Base-by-base conservation (phyloP, 2,113 vertebrate genomes). In the Aleadryas rufinucha region DNA sequence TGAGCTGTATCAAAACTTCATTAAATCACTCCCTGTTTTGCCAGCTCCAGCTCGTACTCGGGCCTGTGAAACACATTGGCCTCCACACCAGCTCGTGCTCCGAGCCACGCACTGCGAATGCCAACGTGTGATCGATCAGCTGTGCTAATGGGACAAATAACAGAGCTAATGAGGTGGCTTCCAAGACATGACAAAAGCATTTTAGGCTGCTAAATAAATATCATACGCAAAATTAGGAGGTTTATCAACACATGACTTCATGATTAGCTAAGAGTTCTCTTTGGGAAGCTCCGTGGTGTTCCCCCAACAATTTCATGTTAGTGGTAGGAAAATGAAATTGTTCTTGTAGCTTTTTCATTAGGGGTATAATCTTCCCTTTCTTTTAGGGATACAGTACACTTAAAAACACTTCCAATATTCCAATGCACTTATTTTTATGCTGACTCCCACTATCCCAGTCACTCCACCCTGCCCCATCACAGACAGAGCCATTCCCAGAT, bases 1-100 rank as follows among this genome's bases (percentile, higher is more conserved):
- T 95, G 96, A 97, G 96, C 96, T 97, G 94, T 96, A 97, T 96
- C 97, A 97, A 97, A 97, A 96, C 97, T 97, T 96, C 97, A 97
- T 97, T 97, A 97, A 96, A 95, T 97, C 94, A 95, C 80, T 89
- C 93, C 90, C 80, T 81, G 74, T 95, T 97, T 96, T 87, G 80
- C 96, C 92, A 94, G 94, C 93, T 90, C 42, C 77, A 52, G 94
- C 76, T 94, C 50, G 27, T 54, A n/a, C 77, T 68, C 33, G 8
- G 93, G 80, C 64, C 87, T 17, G 89, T 77, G 93, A 20, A 56
- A 45, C 80, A 44, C 75, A 70, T 87, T 87, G 91, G 94, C n/a
- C 84, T 91, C 66, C 68, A 17, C 47, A 45, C 16, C 82, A 53
- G 75, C 47, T 69, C 20, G 0, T 16, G 77, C 91, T 64, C 89